Evolutionary conservation across 1,140 invertebrate species (phyloP).

Genomic region (Drosophila hydei): DNA sequence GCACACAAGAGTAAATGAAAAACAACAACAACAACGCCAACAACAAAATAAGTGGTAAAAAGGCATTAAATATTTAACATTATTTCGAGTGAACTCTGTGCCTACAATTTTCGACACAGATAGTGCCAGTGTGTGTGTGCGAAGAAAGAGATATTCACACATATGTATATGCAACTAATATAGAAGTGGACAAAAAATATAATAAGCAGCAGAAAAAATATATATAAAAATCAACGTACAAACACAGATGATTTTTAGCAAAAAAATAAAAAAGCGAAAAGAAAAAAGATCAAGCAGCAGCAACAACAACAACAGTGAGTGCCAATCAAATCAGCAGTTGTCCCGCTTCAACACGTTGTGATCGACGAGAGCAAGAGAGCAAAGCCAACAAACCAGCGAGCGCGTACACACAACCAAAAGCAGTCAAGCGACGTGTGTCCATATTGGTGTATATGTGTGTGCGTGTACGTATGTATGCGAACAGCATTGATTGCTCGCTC

Average conservation of each 20-base stretch:
- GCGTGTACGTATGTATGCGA: constrained; percentile 25
- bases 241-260: constrained; percentile 82
- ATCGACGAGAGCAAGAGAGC: constrained; percentile 50
- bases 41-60: constrained; percentile 62
- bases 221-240: constrained; percentile 73
- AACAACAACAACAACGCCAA: constrained; percentile 8
- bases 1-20: constrained; percentile 41
- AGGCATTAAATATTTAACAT: constrained; percentile 65
- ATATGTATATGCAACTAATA: constrained; percentile 70
- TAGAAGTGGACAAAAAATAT: constrained; percentile 73
- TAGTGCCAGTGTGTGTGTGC: constrained; percentile 47
- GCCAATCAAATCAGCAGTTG: constrained; percentile 81
- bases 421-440: constrained; percentile 75
- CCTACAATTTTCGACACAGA: constrained; percentile 43
- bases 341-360: constrained; percentile 67
- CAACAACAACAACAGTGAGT: constrained; percentile 47
- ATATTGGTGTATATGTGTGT: constrained; percentile 35
- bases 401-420: constrained; percentile 50
- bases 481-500: constrained; percentile 69
- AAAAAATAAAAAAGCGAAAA: constrained; percentile 71
- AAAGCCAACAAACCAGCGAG: constrained; percentile 51
- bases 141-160: constrained; percentile 62
- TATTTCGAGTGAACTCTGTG: constrained; percentile 67
- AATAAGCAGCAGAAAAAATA: constrained; percentile 65
- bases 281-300: constrained; percentile 74